Conservation (phyloP, 2,888 invertebrate genomes). For the Polyploca ridens region DNA sequence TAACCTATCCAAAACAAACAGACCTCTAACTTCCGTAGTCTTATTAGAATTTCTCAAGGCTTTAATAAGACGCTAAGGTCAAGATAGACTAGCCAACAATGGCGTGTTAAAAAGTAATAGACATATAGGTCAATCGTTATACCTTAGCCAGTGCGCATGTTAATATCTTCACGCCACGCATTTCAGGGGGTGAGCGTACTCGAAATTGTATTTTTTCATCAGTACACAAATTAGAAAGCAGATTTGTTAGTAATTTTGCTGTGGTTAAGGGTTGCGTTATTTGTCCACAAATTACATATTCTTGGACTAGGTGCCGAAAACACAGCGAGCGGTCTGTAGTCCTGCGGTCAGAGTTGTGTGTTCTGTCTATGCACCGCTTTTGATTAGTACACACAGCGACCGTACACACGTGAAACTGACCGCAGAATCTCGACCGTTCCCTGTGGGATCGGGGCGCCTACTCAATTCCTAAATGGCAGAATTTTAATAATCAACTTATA, state of each 20-base stretch:
- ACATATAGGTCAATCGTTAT: slow-evolving; percentile 36
- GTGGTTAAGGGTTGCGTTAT: no score
- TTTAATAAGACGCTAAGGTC: neutral
- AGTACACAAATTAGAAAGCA: slow-evolving; percentile 14
- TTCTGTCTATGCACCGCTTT: no score
- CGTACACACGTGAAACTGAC: no score
- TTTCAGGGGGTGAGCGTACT: slow-evolving; percentile 29
- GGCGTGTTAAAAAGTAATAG: slow-evolving; percentile 35
- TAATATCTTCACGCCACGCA: slow-evolving; percentile 47
- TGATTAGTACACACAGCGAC: no score
- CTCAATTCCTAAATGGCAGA: no score
- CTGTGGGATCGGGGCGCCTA: no score
- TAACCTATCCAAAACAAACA: neutral
- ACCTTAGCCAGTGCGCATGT: slow-evolving; percentile 28
- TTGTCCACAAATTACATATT: no score
- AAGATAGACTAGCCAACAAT: slow-evolving; percentile 22
- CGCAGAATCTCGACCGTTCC: no score
- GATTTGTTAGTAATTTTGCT: neutral
- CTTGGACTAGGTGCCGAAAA: no score
- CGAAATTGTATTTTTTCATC: slow-evolving; percentile 14
- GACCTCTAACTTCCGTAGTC: neutral
- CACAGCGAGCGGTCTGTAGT: no score
- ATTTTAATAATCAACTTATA: no score
- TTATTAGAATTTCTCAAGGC: neutral
- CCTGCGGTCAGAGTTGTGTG: no score